Conservation (phyloP, 2,888 invertebrate genomes). For the Tipula unca region DNA sequence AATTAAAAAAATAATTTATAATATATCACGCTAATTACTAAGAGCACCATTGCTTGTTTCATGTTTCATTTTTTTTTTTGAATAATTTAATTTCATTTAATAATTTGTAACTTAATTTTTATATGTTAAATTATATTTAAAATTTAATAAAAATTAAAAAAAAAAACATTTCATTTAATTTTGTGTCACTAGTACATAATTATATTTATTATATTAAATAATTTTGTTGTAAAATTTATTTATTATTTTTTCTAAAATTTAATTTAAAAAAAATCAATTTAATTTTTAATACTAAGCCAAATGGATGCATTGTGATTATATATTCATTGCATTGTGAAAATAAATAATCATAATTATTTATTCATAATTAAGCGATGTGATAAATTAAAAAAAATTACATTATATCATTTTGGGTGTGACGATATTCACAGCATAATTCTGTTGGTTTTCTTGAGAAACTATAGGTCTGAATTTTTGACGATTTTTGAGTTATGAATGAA, state of each 20-base stretch:
- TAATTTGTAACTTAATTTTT: slow-evolving; percentile 8
- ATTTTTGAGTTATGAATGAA: too few relatives aligned
- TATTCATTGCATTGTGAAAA: background rate
- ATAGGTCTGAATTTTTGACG: too few relatives aligned
- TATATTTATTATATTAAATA: background rate
- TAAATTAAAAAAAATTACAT: background rate
- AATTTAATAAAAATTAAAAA: background rate
- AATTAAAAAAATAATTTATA: background rate
- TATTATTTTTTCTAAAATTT: background rate
- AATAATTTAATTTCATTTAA: slow-evolving; percentile 1
- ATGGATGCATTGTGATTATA: background rate
- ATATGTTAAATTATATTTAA: background rate
- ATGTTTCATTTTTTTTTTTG: background rate
- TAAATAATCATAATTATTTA: background rate
- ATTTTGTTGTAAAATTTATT: background rate
- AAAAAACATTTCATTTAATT: background rate
- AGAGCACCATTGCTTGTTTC: slow-evolving; percentile 14
- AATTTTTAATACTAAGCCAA: background rate
- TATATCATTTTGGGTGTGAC: background rate
- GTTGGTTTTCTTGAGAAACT: too few relatives aligned
- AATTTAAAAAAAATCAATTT: background rate
- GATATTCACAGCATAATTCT: too few relatives aligned
- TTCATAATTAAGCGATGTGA: background rate
- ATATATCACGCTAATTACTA: slow-evolving; percentile 14
- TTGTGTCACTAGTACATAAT: background rate